Evolutionary conservation across 1,140 invertebrate species (phyloP).

Genomic region (Aphis gossypii): DNA sequence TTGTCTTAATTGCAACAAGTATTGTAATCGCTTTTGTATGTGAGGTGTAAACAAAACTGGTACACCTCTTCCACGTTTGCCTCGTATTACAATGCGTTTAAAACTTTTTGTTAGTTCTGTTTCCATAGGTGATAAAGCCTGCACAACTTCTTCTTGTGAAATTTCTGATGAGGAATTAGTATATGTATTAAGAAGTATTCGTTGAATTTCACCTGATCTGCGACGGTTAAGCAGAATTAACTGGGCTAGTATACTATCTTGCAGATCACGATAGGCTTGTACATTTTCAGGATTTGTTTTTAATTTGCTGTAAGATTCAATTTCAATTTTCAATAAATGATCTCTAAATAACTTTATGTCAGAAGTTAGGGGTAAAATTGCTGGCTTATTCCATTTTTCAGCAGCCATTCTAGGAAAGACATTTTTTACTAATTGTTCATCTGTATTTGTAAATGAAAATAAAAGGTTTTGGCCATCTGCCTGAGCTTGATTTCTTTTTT

Average conservation of each 20-base stretch:
- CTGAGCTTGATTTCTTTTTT: not conserved
- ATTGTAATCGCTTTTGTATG: constrained; percentile 7
- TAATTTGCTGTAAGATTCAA: no score
- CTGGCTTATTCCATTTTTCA: constrained; percentile 8
- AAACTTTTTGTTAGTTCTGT: not conserved
- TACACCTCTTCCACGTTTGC: not conserved
- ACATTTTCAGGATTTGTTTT: no score
- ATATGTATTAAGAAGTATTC: not conserved
- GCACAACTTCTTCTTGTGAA: not conserved
- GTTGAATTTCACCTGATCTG: not conserved
- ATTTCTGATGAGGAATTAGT: not conserved
- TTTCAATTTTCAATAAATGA: not conserved
- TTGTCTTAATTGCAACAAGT: not conserved
- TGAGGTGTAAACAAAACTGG: not conserved
- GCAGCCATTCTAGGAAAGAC: not conserved
- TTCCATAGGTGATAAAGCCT: no score
- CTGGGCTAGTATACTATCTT: not conserved
- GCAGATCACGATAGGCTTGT: not conserved
- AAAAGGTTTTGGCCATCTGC: not conserved
- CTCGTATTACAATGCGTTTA: not conserved
- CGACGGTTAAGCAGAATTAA: not conserved
- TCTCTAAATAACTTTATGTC: constrained; percentile 4
- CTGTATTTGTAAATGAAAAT: not conserved
- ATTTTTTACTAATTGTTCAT: not conserved
- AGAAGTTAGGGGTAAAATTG: not conserved